A percentile compares a stretch with the other conserved stretches of the same genome.
These are phyloP conservation scores for Dasypogon diadema DNA, from an alignment of 2,888 invertebrate genomes.

Conservation along the genomic window DNA sequence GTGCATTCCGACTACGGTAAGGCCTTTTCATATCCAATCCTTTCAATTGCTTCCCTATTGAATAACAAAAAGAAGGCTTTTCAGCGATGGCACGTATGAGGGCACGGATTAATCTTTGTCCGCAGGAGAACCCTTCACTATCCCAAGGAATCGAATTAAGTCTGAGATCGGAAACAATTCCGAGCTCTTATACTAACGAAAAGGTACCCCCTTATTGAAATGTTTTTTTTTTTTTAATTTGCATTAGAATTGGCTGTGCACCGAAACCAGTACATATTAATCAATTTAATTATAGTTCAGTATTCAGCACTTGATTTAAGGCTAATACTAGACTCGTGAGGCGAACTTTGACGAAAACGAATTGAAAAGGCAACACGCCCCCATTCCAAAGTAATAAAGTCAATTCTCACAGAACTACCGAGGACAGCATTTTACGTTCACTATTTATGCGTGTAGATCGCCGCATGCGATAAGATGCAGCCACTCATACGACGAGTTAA, in stretches of 20 bases:
- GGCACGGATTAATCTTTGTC: too few relatives aligned
- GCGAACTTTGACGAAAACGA: conserved; percentile 37
- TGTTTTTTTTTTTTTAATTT: too few relatives aligned
- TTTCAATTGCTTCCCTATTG: too few relatives aligned
- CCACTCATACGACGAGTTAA: conserved; percentile 39
- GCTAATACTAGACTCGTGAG: conserved; percentile 11
- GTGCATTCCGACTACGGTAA: too few relatives aligned
- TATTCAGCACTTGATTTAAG: conserved; percentile 22
- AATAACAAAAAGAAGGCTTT: too few relatives aligned
- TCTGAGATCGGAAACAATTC: too few relatives aligned
- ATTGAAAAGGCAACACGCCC: conserved; percentile 44
- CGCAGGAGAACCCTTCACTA: too few relatives aligned
- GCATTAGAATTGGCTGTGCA: neutral
- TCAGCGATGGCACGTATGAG: too few relatives aligned
- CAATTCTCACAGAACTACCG: conserved; percentile 11
- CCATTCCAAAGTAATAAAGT: conserved; percentile 24
- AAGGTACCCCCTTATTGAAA: too few relatives aligned
- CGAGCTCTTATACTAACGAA: too few relatives aligned
- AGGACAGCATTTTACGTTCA: neutral
- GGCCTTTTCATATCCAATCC: too few relatives aligned
- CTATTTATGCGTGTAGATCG: conserved; percentile 23
- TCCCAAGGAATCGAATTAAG: too few relatives aligned
- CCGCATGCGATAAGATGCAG: neutral
- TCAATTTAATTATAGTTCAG: conserved; percentile 36
- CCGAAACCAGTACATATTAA: conserved; percentile 34